These are phyloP conservation scores for Colinus virginianus DNA, from an alignment of 2,113 vertebrate species.

Conservation along the genomic window DNA sequence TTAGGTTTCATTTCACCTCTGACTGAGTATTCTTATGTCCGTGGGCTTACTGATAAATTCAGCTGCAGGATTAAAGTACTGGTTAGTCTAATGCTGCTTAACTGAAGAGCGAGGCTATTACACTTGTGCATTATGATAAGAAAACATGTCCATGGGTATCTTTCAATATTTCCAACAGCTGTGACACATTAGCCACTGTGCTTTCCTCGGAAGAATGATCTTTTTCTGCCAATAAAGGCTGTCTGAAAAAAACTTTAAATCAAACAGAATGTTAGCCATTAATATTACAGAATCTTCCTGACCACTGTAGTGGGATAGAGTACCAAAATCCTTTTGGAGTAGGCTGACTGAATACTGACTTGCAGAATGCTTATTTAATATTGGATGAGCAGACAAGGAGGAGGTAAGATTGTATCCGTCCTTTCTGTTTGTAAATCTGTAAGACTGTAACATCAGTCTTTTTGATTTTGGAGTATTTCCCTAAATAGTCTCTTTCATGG, in stretches of 20 bases:
- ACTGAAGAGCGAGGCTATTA: neutral
- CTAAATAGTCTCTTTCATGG: neutral
- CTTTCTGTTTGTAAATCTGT: neutral
- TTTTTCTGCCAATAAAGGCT: neutral
- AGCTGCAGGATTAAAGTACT: neutral
- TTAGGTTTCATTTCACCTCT: neutral
- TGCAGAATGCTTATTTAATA: neutral
- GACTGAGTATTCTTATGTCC: neutral
- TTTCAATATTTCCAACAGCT: neutral
- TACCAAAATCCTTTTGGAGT: neutral
- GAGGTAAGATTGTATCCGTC: neutral
- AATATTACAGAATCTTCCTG: neutral
- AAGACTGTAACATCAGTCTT: neutral
- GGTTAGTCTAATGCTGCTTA: neutral
- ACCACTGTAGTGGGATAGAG: neutral
- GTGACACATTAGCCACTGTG: neutral
- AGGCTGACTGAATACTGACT: neutral
- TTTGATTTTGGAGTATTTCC: neutral
- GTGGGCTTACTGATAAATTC: neutral
- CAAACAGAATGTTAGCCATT: neutral
- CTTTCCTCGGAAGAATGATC: neutral
- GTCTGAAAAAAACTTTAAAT: neutral
- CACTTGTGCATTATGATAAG: neutral
- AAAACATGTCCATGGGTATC: accelerated
- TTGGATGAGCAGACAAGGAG: neutral